Evolutionary conservation across 2,113 vertebrate species (phyloP), one percentile per base, ranked within the genome.

Genomic region (Proterorhinus semilunaris): DNA sequence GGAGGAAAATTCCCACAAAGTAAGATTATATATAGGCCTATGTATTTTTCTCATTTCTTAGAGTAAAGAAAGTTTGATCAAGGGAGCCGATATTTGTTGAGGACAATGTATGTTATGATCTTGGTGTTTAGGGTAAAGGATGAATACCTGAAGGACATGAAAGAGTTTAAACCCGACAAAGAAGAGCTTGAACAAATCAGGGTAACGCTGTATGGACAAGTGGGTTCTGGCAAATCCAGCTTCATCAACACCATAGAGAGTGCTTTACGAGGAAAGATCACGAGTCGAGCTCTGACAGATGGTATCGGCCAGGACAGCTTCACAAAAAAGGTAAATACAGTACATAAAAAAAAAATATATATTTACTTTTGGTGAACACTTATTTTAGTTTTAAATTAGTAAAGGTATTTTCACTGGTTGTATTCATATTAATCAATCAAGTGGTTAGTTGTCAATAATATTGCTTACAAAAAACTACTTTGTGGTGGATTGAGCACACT

Each of bases 171-270:
- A 17, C 51, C n/a, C 8, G 51, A 16, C 6, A 15, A 17, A 9
- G 51, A 53, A 8, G n/a, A 53, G 51, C 6, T 53, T 7, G 6
- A 53, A 7, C 51, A 53, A n/a, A 53, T 53, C n/a, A n/a, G 51
- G n/a, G 8, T 17, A 2, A 17, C 8, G 51, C 51, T 53, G 15
- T 53, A 53, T 53, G 51, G 51, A 16, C n/a, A n/a, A n/a, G n/a
- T n/a, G n/a, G 51, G 51, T 53, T 16, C n/a, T 53, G 51, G 51
- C 15, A 53, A 53, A 53, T 53, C 51, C 51, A 53, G 51, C 51
- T 53, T 53, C 51, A 53, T 53, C 51, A 53, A 53, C n/a, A 53
- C 51, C 2, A 17, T 53, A n/a, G 51, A 53, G 16, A 53, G 51
- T 53, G n/a, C n/a, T 53, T 15, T 53, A n/a, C 51, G 51, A 53